phyloP scores from a whole-genome alignment of 2,888 invertebrate genomes.

The Sepiola atlantica region DNA sequence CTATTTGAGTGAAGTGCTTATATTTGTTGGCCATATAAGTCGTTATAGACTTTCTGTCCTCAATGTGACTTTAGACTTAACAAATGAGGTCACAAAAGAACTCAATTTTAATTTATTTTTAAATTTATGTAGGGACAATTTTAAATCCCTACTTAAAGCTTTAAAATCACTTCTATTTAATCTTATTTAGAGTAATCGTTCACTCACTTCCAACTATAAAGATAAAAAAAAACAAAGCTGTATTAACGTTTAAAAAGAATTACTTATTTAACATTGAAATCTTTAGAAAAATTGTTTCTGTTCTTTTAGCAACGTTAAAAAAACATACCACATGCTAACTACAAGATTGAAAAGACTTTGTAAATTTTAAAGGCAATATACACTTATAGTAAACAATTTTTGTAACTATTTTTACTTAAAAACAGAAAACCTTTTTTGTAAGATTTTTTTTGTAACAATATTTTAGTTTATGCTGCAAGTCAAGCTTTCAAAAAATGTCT shows the following conservation, averaged over 20 bases:
- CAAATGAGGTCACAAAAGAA: background rate
- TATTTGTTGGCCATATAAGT: background rate
- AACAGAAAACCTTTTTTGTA: background rate
- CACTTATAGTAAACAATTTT: background rate
- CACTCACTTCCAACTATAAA: too few relatives aligned
- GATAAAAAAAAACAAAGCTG: too few relatives aligned
- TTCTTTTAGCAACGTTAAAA: too few relatives aligned
- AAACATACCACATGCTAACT: background rate
- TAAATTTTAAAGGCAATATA: background rate
- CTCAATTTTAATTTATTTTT: background rate
- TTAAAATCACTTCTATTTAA: background rate
- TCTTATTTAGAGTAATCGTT: too few relatives aligned
- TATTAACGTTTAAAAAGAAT: too few relatives aligned
- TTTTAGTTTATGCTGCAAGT: background rate
- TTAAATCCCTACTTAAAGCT: background rate
- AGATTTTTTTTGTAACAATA: background rate
- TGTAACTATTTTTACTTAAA: background rate
- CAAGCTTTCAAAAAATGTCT: background rate
- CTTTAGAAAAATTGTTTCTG: too few relatives aligned
- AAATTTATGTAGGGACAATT: background rate
- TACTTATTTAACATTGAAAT: background rate
- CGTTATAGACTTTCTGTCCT: background rate
- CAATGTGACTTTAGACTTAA: background rate
- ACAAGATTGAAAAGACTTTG: background rate
- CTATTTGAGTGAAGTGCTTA: background rate